Base-by-base conservation (phyloP, 1,140 invertebrate species). In the Drosophila kepulauana region DNA sequence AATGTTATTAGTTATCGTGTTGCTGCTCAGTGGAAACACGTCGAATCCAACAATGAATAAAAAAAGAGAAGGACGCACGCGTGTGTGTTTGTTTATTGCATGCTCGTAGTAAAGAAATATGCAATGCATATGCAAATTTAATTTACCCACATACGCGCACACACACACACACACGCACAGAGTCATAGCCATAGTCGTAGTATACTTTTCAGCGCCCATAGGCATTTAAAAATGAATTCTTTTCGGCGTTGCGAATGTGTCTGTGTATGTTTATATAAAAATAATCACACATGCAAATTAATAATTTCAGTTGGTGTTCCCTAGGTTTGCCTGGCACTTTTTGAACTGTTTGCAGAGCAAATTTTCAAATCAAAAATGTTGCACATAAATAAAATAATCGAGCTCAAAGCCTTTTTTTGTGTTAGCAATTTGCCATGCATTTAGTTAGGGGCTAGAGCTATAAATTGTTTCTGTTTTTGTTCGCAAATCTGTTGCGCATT, bases 211-310 rank as follows among this genome's bases (percentile, higher is more conserved):
- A 89, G 63, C 56, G 70, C 84, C 81, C 65, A 41, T 52, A 78
- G 84, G 68, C 74, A 84, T 74, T 67, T 78, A 71, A 82, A 87
- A 84, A 86, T 78, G 66, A 15, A 81, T 66, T 79, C 16, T 63
- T 59, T 10, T 49, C 46, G 5, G 15, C 38, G 10, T 3, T 56
- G 43, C 59, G 35, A 38, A 45, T 49, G 62, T 15, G 48, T 62
- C 25, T 68, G 65, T 46, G 25, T 61, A 62, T 80, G 78, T 88
- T 84, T 87, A 78, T 82, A 87, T 80, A 81, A 88, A 87, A 87
- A 88, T 88, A 87, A 87, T 87, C 85, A 81, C 85, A 89, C 84
- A 88, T 88, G 84, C 80, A 88, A 88, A 88, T 88, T 84, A 88
- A 88, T 88, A 88, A 88, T 84, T 88, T 88, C 67, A 89, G 82